A percentile compares a stretch with the other conserved stretches of the same genome.
Conservation (phyloP, 2,888 invertebrate genomes). For the Esperia sulphurella region DNA sequence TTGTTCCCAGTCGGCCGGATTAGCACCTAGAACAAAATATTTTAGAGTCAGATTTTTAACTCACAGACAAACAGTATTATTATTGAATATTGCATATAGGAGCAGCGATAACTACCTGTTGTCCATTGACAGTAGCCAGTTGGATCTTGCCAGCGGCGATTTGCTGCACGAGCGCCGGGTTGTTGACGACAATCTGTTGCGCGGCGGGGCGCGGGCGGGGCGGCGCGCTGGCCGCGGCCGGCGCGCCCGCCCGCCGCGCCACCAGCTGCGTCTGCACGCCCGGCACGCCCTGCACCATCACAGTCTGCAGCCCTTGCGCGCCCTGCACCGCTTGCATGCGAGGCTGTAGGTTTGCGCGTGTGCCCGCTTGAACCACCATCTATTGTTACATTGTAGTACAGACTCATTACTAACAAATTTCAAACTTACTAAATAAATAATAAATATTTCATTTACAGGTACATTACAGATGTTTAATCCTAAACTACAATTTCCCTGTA, state of each 20-base stretch:
- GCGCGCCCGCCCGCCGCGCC: conserved; percentile 44
- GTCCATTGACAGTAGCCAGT: conserved; percentile 90
- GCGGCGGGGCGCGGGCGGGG: conserved; percentile 45
- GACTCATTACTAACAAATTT: too few relatives aligned
- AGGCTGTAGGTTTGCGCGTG: conserved; percentile 38
- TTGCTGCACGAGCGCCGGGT: conserved; percentile 88
- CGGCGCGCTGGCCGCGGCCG: conserved; percentile 27
- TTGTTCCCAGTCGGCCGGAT: conserved; percentile 89
- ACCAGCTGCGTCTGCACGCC: conserved; percentile 2
- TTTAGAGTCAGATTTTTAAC: background rate
- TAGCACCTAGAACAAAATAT: conserved; percentile 69
- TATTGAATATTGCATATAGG: background rate
- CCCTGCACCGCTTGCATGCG: conserved; percentile 28
- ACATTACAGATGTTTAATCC: too few relatives aligned
- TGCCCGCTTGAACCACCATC: conserved; percentile 38
- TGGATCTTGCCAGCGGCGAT: conserved; percentile 90
- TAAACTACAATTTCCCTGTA: too few relatives aligned
- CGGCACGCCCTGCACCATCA: conserved; percentile 31
- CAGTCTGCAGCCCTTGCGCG: conserved; percentile 45
- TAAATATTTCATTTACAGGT: too few relatives aligned
- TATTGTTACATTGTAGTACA: too few relatives aligned
- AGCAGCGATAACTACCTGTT: conserved; percentile 71
- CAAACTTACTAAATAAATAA: background rate
- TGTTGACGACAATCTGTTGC: conserved; percentile 88
- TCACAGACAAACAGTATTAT: background rate